Percentiles rank a stretch among this genome's conserved stretches.
These are phyloP conservation scores for Ptychoptera albimana DNA, from an alignment of 2,888 invertebrate genomes.

Conservation along the genomic window DNA sequence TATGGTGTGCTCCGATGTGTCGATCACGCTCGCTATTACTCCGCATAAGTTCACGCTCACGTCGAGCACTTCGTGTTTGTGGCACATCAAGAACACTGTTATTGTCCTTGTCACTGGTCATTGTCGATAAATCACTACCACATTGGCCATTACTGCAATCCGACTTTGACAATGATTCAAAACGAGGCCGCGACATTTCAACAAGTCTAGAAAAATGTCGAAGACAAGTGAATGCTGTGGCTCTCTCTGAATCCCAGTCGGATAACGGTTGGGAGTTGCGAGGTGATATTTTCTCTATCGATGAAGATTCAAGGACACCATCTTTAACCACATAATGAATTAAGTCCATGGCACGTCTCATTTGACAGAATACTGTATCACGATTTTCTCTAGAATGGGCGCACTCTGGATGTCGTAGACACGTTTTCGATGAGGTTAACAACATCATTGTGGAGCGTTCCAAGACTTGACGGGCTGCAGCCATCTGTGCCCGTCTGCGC, in stretches of 20 bases:
- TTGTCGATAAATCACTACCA: neutral
- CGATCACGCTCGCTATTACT: conserved; percentile 17
- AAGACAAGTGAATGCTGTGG: conserved; percentile 60
- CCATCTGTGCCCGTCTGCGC: conserved; percentile 87
- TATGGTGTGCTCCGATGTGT: conserved; percentile 11
- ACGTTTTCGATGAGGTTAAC: conserved; percentile 91
- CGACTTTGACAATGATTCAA: conserved; percentile 8
- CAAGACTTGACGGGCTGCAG: conserved; percentile 84
- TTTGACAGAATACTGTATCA: conserved; percentile 96
- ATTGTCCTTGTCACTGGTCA: neutral
- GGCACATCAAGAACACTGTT: neutral
- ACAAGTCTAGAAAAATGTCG: conserved; percentile 66
- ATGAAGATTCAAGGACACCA: conserved; percentile 60
- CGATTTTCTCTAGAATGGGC: conserved; percentile 85
- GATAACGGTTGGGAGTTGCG: conserved; percentile 27
- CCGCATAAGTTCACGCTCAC: conserved; percentile 14
- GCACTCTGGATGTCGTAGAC: conserved; percentile 87
- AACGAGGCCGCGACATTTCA: conserved; percentile 40
- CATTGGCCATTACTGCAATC: neutral
- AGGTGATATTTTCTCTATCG: conserved; percentile 12
- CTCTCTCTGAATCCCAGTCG: conserved; percentile 45
- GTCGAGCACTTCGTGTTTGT: conserved; percentile 7
- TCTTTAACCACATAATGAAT: conserved; percentile 96
- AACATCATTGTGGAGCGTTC: conserved; percentile 95
- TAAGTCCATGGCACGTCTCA: conserved; percentile 91